phyloP scores from a whole-genome alignment of 1,140 invertebrate genomes.

The Vanessa atalanta region DNA sequence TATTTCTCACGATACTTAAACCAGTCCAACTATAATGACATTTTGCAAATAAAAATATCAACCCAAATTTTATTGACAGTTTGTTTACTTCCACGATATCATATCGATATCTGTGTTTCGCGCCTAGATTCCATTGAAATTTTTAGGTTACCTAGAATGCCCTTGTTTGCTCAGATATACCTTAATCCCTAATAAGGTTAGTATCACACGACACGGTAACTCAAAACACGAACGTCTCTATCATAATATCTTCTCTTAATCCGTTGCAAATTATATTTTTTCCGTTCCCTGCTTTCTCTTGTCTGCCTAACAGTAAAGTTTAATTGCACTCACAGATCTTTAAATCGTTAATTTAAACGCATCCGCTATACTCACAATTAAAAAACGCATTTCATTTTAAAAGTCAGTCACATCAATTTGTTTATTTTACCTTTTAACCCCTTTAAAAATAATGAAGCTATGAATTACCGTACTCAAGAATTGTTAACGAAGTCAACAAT shows the following conservation, averaged over 20 bases:
- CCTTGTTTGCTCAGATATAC: slow-evolving; percentile 17
- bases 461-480: too few relatives aligned
- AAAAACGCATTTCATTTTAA: not conserved
- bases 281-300: slow-evolving; percentile 34
- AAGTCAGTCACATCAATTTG: not conserved
- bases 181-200: slow-evolving; percentile 33
- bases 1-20: not conserved
- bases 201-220: slow-evolving; percentile 25
- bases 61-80: slow-evolving; percentile 21
- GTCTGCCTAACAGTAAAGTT: slow-evolving; percentile 28
- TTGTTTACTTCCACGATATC: slow-evolving; percentile 21
- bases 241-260: slow-evolving; percentile 29
- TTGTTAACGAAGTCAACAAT: too few relatives aligned
- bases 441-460: too few relatives aligned
- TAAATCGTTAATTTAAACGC: slow-evolving; percentile 18
- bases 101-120: slow-evolving; percentile 26
- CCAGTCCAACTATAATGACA: not conserved
- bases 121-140: not conserved
- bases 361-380: slow-evolving; percentile 2
- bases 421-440: too few relatives aligned
- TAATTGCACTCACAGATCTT: slow-evolving; percentile 34
- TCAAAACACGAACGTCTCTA: slow-evolving; percentile 24
- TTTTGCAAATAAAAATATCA: slow-evolving; percentile 6
- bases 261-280: slow-evolving; percentile 37
- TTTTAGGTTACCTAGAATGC: slow-evolving; percentile 27